phyloP scores from a whole-genome alignment of 2,797 vertebrate genomes.

The Tapirus indicus region DNA sequence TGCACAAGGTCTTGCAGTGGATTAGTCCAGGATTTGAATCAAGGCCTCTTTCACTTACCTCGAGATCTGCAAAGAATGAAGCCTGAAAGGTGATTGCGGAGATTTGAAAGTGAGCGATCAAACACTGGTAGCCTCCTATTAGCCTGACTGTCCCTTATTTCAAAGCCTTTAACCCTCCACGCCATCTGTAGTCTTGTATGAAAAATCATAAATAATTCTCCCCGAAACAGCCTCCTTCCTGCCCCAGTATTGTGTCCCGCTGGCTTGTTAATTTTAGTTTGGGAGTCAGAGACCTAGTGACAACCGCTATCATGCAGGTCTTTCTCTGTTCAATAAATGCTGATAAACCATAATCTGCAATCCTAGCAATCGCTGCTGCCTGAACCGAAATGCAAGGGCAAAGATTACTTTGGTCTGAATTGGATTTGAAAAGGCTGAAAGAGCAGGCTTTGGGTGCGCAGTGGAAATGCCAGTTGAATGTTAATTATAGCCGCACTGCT shows the following conservation, averaged over 20 bases:
- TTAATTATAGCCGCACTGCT: background rate
- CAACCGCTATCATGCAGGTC: background rate
- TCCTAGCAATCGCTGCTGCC: background rate
- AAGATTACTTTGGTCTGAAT: slow-evolving; percentile 72
- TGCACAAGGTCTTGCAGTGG: background rate
- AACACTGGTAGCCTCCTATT: background rate
- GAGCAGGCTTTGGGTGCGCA: slow-evolving; percentile 64
- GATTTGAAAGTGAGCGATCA: background rate
- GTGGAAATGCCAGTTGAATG: slow-evolving; percentile 74
- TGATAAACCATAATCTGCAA: slow-evolving; percentile 59
- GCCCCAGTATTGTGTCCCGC: background rate
- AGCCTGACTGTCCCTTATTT: background rate
- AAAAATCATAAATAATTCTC: slow-evolving; percentile 25
- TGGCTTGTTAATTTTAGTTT: slow-evolving; percentile 60
- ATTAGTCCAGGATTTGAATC: background rate
- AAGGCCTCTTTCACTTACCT: background rate
- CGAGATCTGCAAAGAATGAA: background rate
- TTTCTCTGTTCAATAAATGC: slow-evolving; percentile 66
- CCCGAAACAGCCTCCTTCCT: background rate
- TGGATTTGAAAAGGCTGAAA: slow-evolving; percentile 78
- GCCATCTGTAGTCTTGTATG: background rate
- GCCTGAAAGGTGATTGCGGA: background rate
- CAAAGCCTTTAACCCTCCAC: background rate
- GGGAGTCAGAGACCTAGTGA: slow-evolving; percentile 50
- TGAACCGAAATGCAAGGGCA: slow-evolving; percentile 60